A percentile compares a stretch with the other conserved stretches of the same genome.
These are phyloP conservation scores for Artibeus lituratus DNA, from an alignment of 2,797 vertebrate genomes.

Conservation along the genomic window DNA sequence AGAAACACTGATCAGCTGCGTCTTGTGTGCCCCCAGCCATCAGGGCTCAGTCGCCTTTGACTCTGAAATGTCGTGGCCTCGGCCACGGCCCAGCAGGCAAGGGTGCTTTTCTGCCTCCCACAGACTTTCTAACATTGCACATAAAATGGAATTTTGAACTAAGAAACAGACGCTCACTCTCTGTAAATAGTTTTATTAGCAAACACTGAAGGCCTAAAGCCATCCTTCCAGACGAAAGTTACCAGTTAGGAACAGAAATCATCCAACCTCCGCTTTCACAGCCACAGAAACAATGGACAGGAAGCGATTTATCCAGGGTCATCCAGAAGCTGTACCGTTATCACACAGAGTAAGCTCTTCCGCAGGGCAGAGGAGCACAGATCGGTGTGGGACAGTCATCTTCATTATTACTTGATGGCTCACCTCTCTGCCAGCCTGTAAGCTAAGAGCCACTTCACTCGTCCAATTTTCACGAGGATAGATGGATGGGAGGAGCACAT, in stretches of 20 bases:
- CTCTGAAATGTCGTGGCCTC: neutral
- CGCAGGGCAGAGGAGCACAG: neutral
- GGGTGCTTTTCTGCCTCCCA: neutral
- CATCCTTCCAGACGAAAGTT: neutral
- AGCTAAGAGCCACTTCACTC: neutral
- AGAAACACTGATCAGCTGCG: neutral
- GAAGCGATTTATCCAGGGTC: neutral
- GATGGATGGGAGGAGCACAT: neutral
- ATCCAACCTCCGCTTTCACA: neutral
- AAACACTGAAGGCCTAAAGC: neutral
- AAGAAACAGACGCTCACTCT: slow-evolving; percentile 7
- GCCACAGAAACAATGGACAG: neutral
- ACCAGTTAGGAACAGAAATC: neutral
- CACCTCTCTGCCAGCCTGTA: neutral
- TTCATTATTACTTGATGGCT: neutral
- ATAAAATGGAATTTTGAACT: neutral
- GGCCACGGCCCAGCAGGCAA: neutral
- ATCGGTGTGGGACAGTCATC: neutral
- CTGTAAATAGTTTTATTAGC: slow-evolving; percentile 15
- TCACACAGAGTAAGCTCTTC: neutral
- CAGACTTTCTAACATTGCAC: neutral
- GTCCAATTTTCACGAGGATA: neutral
- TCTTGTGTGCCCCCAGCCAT: neutral
- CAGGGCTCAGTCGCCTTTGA: neutral
- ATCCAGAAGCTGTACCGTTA: neutral